Percentiles rank a stretch among this genome's conserved stretches.
Conservation (phyloP, 2,113 vertebrate species). For the Numenius arquata region DNA sequence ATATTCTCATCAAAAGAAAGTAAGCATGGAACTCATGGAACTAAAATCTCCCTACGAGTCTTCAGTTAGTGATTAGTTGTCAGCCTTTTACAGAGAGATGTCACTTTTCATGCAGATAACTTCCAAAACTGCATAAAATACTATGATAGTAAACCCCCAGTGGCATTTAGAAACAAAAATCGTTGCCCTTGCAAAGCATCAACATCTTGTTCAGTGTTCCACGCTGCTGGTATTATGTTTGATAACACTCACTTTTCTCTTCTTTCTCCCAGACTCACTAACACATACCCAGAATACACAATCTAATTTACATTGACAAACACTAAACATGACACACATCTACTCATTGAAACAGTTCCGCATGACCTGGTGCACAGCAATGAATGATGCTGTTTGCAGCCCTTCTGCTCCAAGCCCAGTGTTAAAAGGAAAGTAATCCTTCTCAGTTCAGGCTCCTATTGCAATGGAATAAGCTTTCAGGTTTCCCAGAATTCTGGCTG, state of each 20-base stretch:
- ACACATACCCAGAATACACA: not conserved
- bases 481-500: not conserved
- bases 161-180: not conserved
- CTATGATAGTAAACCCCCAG: not conserved
- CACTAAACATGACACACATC: not conserved
- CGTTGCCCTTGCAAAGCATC: not conserved
- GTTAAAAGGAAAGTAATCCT: not conserved
- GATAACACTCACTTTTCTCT: not conserved
- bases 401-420: not conserved
- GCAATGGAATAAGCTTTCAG: not conserved
- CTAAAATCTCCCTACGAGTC: not conserved
- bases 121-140: not conserved
- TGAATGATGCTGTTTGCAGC: not conserved
- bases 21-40: not conserved
- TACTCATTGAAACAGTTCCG: not conserved
- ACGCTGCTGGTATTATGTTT: not conserved
- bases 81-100: not conserved
- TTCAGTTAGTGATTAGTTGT: not conserved
- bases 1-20: not conserved
- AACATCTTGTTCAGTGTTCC: not conserved
- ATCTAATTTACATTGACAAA: not conserved
- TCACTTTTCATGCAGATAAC: not conserved
- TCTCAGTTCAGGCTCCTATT: not conserved
- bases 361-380: not conserved
- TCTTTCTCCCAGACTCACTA: not conserved